phyloP scores from a whole-genome alignment of 30 jellyfish, hydroid and myxozoan species.

The Haliclystus octoradiatus region DNA sequence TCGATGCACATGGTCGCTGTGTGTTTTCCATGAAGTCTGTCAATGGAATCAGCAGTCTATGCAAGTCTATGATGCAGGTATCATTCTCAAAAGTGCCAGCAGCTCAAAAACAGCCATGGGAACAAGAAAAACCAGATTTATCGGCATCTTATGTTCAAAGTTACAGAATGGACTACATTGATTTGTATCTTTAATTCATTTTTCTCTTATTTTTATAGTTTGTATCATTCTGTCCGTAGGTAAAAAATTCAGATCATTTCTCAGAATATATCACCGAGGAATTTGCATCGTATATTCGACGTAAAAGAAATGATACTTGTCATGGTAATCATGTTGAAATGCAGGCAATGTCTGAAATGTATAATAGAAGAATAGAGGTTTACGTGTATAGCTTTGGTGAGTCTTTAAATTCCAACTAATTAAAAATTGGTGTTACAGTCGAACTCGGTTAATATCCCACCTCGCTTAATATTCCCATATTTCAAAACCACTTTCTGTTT shows the following conservation, averaged over 20 bases:
- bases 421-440: background rate
- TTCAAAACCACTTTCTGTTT: too few relatives aligned
- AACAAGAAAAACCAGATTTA: too few relatives aligned
- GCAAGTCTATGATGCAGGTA: too few relatives aligned
- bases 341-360: conserved; percentile 94
- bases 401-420: background rate
- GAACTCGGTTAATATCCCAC: too few relatives aligned
- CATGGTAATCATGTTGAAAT: conserved; percentile 95
- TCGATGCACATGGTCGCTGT: too few relatives aligned
- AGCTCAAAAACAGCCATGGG: too few relatives aligned
- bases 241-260: conserved; percentile 75
- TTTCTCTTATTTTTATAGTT: too few relatives aligned
- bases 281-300: conserved; percentile 64
- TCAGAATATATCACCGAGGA: conserved; percentile 94
- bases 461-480: too few relatives aligned
- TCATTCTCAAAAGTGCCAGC: too few relatives aligned
- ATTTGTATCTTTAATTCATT: background rate
- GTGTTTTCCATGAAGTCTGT: too few relatives aligned
- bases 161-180: background rate
- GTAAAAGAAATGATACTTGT: conserved; percentile 77
- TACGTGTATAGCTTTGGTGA: conserved; percentile 66
- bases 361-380: conserved; percentile 86
- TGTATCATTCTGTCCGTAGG: too few relatives aligned
- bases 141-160: background rate
- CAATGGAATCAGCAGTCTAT: too few relatives aligned